phyloP scores from a whole-genome alignment of 2,888 invertebrate species.

The Tenthredo distinguenda region DNA sequence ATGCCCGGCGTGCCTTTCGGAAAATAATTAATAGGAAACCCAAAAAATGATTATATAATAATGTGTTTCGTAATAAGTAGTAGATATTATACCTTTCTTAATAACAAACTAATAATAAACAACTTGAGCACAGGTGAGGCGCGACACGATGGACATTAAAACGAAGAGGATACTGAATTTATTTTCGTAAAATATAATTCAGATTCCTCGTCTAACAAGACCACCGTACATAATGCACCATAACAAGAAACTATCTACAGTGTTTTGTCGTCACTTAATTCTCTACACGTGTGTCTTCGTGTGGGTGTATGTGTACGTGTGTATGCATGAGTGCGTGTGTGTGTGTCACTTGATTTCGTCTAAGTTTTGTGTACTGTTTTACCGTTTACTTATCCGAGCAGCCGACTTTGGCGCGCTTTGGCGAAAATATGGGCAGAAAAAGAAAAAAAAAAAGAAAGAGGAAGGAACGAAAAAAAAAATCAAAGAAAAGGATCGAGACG shows the following conservation, averaged over 20 bases:
- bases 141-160: slow-evolving; percentile 56
- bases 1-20: slow-evolving; percentile 22
- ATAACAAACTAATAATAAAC: slow-evolving; percentile 75
- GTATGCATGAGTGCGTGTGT: neutral
- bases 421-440: neutral
- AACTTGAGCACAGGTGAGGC: slow-evolving; percentile 76
- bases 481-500: neutral
- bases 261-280: slow-evolving; percentile 56
- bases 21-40: slow-evolving; percentile 51
- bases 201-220: slow-evolving; percentile 42
- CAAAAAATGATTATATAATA: slow-evolving; percentile 48
- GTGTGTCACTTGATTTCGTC: slow-evolving; percentile 19
- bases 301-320: neutral
- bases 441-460: neutral
- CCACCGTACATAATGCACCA: slow-evolving; percentile 58
- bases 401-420: slow-evolving; percentile 34
- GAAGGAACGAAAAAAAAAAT: neutral
- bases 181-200: slow-evolving; percentile 50
- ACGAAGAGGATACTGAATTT: slow-evolving; percentile 46
- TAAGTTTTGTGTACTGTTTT: slow-evolving; percentile 31
- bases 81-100: slow-evolving; percentile 64
- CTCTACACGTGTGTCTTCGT: slow-evolving; percentile 49
- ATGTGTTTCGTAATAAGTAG: slow-evolving; percentile 61
- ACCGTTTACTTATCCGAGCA: slow-evolving; percentile 22
- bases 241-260: slow-evolving; percentile 74